Base-by-base conservation (phyloP, 2,888 invertebrate species). In the Xanthorhoe designata region DNA sequence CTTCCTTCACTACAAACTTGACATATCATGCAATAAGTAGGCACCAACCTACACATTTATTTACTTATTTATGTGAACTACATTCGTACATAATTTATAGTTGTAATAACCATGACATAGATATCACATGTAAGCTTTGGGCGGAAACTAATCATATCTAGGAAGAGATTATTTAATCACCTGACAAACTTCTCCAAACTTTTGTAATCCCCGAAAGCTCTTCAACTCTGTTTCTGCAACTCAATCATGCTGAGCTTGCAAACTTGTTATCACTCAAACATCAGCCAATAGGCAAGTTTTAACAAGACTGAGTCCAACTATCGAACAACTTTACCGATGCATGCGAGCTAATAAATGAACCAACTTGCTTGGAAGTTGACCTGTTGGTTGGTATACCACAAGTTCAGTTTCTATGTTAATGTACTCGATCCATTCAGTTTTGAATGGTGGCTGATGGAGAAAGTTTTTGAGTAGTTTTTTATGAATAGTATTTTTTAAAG, bases 311-410 rank as follows among this genome's bases (percentile, higher is more conserved):
- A 52, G 17, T 47, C 17, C 15, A 50, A 61, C 55, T 61, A 55
- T 29, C 38, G 24, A 18, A 9, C 17, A 54, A 61, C 54, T 61
- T 58, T 32, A 13, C 29, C 38, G 32, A 18, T 64, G 59, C 50
- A 64, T 59, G 17, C 38, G 17, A 18, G 42, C 59, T 64, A 59
- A 64, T 58, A 64, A 50, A 64, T 50, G 64, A 64, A 49, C 49
- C 56, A 56, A 64, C 45, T 55, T n/a, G 52, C 49, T 56, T 50
- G 35, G 35, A 53, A 63, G 57, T 57, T 52, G 56, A 62, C 57
- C 42, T 56, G 55, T 45, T 45, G 45, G 55, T 45, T 45, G 45
- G 15, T 53, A 18, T 4, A 24, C 42, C 35, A 32, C 32, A 45
- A 53, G 15, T 24, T 52, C 45, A 1, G 10, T 8, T 17, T 17